A percentile compares a stretch with the other conserved stretches of the same genome.
Conservation (phyloP, 1,140 invertebrate genomes). For the Phymorhynchus buccinoides region DNA sequence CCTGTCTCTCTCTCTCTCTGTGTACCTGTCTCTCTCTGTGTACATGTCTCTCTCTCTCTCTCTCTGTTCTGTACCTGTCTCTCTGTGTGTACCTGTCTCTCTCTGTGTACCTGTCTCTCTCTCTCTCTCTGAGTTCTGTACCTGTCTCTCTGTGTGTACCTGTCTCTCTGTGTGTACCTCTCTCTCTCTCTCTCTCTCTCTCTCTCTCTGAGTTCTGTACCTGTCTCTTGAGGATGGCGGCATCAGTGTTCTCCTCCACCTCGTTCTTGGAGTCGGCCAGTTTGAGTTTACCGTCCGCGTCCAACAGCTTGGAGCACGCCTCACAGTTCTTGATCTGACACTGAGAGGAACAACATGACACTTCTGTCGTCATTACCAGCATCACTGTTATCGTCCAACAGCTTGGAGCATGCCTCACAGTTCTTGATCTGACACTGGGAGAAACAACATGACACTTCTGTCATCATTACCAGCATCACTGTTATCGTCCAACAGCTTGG, state of each 20-base stretch:
- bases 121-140: no score
- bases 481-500: constrained; percentile 62
- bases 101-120: no score
- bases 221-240: constrained; percentile 72
- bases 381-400: constrained; percentile 63
- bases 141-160: no score
- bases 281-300: constrained; percentile 62
- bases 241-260: constrained; percentile 58
- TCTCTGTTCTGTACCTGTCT: no score
- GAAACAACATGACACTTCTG: neutral
- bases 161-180: no score
- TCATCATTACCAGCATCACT: constrained; percentile 33
- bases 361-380: no score
- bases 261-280: constrained; percentile 57
- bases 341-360: constrained; percentile 46
- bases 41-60: no score
- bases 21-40: no score
- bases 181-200: neutral
- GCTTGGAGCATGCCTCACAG: constrained; percentile 63
- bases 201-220: neutral
- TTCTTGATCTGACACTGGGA: constrained; percentile 53
- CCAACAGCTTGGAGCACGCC: constrained; percentile 65
- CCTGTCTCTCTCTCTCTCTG: no score
- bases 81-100: no score
- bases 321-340: constrained; percentile 55